Percentiles rank a stretch among this genome's conserved stretches.
Conservation (phyloP, 2,888 invertebrate species). For the Pseudolycoriella hygida region DNA sequence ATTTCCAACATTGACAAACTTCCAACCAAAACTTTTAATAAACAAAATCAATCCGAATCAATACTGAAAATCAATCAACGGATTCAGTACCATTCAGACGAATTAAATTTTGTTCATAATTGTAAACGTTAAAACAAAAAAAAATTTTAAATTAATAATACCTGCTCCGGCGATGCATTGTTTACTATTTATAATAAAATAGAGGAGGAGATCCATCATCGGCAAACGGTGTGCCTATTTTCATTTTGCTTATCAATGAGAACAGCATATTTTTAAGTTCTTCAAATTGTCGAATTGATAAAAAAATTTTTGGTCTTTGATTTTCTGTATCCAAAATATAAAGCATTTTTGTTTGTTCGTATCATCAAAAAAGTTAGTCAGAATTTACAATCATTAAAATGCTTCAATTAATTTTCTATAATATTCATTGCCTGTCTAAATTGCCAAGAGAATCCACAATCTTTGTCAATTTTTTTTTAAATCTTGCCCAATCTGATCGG, state of each 20-base stretch:
- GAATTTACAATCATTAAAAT: too few relatives aligned
- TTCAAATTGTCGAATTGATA: too few relatives aligned
- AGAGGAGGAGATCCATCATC: constrained; percentile 20
- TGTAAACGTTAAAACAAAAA: background rate
- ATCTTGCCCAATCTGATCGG: too few relatives aligned
- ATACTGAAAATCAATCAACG: background rate
- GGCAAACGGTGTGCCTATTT: constrained; percentile 16
- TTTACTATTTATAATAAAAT: background rate
- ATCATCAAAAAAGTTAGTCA: too few relatives aligned
- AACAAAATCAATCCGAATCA: background rate
- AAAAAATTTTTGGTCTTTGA: too few relatives aligned
- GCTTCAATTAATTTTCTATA: too few relatives aligned
- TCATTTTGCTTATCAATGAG: background rate
- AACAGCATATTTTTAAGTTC: background rate
- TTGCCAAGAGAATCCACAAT: too few relatives aligned
- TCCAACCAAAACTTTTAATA: background rate
- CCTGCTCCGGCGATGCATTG: background rate
- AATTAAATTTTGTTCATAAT: background rate
- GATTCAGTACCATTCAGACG: background rate
- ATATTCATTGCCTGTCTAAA: too few relatives aligned
- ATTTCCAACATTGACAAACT: background rate
- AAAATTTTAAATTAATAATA: constrained; percentile 1
- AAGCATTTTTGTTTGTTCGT: too few relatives aligned
- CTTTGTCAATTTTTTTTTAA: too few relatives aligned
- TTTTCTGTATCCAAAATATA: too few relatives aligned